Conservation (phyloP, 2,113 vertebrate genomes). For the Gymnocephalus cernua region DNA sequence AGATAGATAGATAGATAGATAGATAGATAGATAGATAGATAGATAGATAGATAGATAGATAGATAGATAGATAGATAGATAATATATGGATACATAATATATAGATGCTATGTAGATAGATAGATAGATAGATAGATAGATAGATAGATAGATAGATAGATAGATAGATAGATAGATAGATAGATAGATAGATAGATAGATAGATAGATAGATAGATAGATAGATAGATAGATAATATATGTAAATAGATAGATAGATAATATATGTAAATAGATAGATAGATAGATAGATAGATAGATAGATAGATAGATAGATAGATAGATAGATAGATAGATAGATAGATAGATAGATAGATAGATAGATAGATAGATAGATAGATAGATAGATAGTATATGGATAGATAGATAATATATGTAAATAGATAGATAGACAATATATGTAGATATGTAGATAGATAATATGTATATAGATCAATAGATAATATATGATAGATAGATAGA, state of each 20-base stretch:
- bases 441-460: constrained; percentile 63
- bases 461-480: constrained; percentile 62
- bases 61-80: not conserved
- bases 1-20: constrained; percentile 62
- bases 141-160: constrained; percentile 62
- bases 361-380: not conserved
- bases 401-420: too few relatives aligned
- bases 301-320: constrained; percentile 62
- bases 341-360: not conserved
- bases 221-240: not conserved
- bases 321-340: constrained; percentile 42
- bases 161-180: constrained; percentile 66
- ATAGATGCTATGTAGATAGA: too few relatives aligned
- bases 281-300: constrained; percentile 63
- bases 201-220: constrained; percentile 3
- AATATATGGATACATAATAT: too few relatives aligned
- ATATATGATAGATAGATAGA: not conserved
- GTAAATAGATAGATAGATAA: too few relatives aligned
- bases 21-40: constrained; percentile 38
- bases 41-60: not conserved
- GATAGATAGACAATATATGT: constrained; percentile 25
- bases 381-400: not conserved
- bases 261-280: constrained; percentile 2
- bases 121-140: constrained; percentile 51
- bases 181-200: not conserved